Percentiles rank a stretch among this genome's conserved stretches.
These are phyloP conservation scores for Drosophila truncata DNA, from an alignment of 1,140 invertebrate genomes.

Conservation along the genomic window DNA sequence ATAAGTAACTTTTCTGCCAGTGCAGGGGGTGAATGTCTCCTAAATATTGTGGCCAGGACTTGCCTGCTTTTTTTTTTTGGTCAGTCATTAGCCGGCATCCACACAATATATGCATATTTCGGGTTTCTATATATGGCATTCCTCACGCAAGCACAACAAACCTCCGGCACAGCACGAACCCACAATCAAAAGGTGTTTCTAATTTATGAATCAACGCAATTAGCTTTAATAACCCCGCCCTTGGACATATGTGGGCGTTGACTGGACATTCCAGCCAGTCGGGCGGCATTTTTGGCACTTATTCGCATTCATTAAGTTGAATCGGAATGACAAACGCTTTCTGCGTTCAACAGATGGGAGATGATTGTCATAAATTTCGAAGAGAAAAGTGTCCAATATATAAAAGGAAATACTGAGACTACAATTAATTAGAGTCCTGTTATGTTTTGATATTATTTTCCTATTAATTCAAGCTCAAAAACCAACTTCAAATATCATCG, in stretches of 20 bases:
- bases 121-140: slow-evolving; percentile 6
- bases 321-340: slow-evolving; percentile 45
- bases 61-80: slow-evolving; percentile 1
- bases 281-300: slow-evolving; percentile 47
- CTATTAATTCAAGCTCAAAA: not conserved
- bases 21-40: slow-evolving; percentile 1
- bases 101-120: not conserved
- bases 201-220: slow-evolving; percentile 81
- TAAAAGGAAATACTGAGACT: not conserved
- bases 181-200: slow-evolving; percentile 76
- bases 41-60: not conserved
- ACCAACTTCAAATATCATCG: not conserved
- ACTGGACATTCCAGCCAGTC: slow-evolving; percentile 1
- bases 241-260: slow-evolving; percentile 27
- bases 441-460: not conserved
- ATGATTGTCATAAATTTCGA: slow-evolving; percentile 42
- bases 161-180: slow-evolving; percentile 46
- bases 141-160: slow-evolving; percentile 43
- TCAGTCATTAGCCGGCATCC: slow-evolving; percentile 19
- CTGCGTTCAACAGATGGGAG: slow-evolving; percentile 46
- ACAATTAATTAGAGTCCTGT: not conserved
- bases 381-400: not conserved
- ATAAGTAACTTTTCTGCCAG: not conserved
- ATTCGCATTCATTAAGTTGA: slow-evolving; percentile 54
- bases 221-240: slow-evolving; percentile 67